Evolutionary conservation across 2,888 invertebrate genomes (phyloP).

Genomic region (Cataglyphis albicans): DNA sequence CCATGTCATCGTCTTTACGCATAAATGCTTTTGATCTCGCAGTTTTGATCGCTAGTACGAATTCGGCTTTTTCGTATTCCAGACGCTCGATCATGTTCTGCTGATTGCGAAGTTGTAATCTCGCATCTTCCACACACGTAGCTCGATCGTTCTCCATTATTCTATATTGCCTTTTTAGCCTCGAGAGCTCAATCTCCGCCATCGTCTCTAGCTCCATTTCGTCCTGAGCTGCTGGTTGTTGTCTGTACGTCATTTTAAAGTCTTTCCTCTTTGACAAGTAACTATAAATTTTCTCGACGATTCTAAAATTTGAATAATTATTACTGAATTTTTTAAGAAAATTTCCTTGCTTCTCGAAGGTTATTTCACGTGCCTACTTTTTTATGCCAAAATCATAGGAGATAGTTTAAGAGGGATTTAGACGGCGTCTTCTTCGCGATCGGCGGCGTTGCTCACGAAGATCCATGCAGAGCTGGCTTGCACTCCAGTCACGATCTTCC

Average conservation of each 20-base stretch:
- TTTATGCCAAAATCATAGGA: conserved; percentile 15
- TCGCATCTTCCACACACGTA: conserved; percentile 90
- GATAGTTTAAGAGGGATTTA: conserved; percentile 10
- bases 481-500: conserved; percentile 61
- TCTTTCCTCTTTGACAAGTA: not conserved
- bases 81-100: conserved; percentile 89
- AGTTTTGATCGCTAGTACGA: conserved; percentile 88
- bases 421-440: conserved; percentile 45
- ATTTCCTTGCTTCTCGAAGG: not conserved
- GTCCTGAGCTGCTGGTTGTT: conserved; percentile 86
- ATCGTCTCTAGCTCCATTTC: conserved; percentile 92
- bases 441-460: conserved; percentile 58
- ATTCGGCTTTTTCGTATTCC: conserved; percentile 89
- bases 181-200: conserved; percentile 92
- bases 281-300: not conserved
- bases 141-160: conserved; percentile 94
- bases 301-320: conserved; percentile 13
- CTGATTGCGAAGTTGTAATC: conserved; percentile 89
- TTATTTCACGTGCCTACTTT: not conserved
- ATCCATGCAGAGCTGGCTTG: conserved; percentile 59
- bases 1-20: conserved; percentile 87
- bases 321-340: not conserved
- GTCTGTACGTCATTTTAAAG: conserved; percentile 80
- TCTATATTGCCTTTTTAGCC: conserved; percentile 93
- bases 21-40: conserved; percentile 88